Evolutionary conservation across 1,140 invertebrate species (phyloP).

Genomic region (Pseudomyrmex gracilis): DNA sequence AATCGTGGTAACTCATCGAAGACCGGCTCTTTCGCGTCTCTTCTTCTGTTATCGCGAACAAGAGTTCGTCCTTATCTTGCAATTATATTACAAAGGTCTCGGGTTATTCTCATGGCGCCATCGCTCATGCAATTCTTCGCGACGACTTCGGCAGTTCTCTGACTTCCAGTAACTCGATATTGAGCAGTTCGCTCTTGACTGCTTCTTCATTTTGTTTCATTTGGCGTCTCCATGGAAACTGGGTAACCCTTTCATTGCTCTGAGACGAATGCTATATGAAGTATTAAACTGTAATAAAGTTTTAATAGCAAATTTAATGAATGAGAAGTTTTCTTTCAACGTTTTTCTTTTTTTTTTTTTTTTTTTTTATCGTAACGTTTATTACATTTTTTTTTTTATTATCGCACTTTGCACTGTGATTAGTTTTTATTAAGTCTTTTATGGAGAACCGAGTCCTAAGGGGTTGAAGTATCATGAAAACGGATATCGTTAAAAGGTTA

Average conservation of each 20-base stretch:
- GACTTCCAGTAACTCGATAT: conserved; percentile 61
- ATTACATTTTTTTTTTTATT: not conserved
- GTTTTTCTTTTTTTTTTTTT: too few relatives aligned
- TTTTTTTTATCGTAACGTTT: not conserved
- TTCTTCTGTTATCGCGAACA: conserved; percentile 61
- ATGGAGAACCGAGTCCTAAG: not conserved
- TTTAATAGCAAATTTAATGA: conserved; percentile 6
- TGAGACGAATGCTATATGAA: not conserved
- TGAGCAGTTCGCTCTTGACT: conserved; percentile 13
- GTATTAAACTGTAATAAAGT: conserved; percentile 29
- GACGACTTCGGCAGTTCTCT: conserved; percentile 41
- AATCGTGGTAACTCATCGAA: conserved; percentile 40
- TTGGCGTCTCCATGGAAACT: conserved; percentile 27
- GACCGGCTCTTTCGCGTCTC: conserved; percentile 5
- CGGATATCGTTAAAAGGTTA: conserved; percentile 17
- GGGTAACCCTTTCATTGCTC: conserved; percentile 25
- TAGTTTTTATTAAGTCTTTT: not conserved
- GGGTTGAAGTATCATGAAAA: not conserved
- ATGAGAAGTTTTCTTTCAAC: not conserved
- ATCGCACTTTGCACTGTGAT: not conserved
- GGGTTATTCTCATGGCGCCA: conserved; percentile 33
- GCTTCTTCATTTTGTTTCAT: conserved; percentile 52
- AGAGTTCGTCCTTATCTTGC: conserved; percentile 66
- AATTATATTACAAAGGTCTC: conserved; percentile 53
- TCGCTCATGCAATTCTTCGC: conserved; percentile 30